Percentiles rank a stretch among this genome's conserved stretches.
Evolutionary conservation across 1,140 invertebrate species (phyloP).

Genomic region (Drosophila sucinea): DNA sequence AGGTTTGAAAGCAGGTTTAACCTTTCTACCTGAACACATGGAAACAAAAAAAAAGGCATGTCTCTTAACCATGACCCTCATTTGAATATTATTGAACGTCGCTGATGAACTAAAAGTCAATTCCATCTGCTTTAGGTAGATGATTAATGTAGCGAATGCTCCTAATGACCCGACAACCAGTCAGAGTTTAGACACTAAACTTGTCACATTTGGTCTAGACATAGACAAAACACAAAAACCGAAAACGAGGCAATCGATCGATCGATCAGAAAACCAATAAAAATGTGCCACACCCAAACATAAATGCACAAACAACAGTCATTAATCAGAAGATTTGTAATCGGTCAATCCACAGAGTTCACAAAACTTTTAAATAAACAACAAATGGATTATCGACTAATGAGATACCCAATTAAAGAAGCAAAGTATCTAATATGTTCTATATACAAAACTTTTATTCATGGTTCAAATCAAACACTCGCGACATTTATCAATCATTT

Average conservation of each 20-base stretch:
- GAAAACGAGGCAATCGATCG: background rate
- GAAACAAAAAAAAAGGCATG: background rate
- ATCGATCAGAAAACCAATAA: constrained; percentile 16
- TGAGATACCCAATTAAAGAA: background rate
- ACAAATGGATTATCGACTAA: background rate
- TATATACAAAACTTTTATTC: too few relatives aligned
- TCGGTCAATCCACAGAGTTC: constrained; percentile 12
- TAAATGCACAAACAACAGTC: constrained; percentile 11
- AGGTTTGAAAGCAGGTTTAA: constrained; percentile 11
- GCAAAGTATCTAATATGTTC: too few relatives aligned
- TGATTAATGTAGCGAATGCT: constrained; percentile 17
- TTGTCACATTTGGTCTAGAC: constrained; percentile 20
- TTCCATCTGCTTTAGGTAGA: constrained; percentile 5
- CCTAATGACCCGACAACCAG: constrained; percentile 18
- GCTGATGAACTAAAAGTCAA: constrained; percentile 12
- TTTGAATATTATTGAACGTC: background rate
- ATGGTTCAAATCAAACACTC: too few relatives aligned
- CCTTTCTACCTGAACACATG: background rate
- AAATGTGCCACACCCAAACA: constrained; percentile 13
- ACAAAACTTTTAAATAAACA: constrained; percentile 15
- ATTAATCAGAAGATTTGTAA: constrained; percentile 20
- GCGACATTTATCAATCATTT: too few relatives aligned
- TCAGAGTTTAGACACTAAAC: constrained; percentile 15
- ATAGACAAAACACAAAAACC: background rate
- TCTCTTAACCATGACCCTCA: constrained; percentile 13